Base-by-base conservation (phyloP, 2,888 invertebrate genomes). In the Lathronympha strigana region DNA sequence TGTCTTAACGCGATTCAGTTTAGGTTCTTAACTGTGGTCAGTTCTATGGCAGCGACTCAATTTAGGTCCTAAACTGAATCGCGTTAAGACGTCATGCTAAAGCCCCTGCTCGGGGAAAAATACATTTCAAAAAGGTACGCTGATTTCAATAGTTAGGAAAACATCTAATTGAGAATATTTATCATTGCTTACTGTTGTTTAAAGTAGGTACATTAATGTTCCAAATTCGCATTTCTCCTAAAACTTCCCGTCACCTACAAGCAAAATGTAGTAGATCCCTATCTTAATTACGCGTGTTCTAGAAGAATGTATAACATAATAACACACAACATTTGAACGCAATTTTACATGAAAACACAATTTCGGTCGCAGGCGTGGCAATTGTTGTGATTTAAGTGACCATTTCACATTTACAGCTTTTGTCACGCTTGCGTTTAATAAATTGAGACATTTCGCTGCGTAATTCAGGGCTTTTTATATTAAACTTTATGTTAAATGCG, bases 361-460 rank as follows among this genome's bases (percentile, higher is more conserved):
- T 83, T 86, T 75, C 77, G 74, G 77, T 73, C 73, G 72, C 70
- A 73, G 85, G 84, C 83, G 86, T 84, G 85, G 82, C 79, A 71
- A 76, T 76, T 72, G 73, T 71, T 67, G 78, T 86, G 87, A 87
- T 87, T 87, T 86, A 83, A 84, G 78, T 82, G 80, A 83, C 83
- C 84, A 71, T 71, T 76, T 69, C 77, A 79, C 77, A 79, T 85
- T 85, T 81, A 87, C 82, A 73, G 79, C 82, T 81, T 84, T 84
- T 84, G 86, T 84, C 86, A 87, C 86, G 87, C 84, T 81, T 79
- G 72, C 75, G 70, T 79, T 76, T 79, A 77, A 84, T 83, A 85
- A 86, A 88, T 87, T 85, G 83, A 85, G 83, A 85, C 84, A 83
- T 87, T 87, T 82, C 79, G 76, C 80, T 80, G 77, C 73, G 72